These are phyloP conservation scores for Mythimna impura DNA, from an alignment of 2,888 invertebrate genomes.

Conservation along the genomic window DNA sequence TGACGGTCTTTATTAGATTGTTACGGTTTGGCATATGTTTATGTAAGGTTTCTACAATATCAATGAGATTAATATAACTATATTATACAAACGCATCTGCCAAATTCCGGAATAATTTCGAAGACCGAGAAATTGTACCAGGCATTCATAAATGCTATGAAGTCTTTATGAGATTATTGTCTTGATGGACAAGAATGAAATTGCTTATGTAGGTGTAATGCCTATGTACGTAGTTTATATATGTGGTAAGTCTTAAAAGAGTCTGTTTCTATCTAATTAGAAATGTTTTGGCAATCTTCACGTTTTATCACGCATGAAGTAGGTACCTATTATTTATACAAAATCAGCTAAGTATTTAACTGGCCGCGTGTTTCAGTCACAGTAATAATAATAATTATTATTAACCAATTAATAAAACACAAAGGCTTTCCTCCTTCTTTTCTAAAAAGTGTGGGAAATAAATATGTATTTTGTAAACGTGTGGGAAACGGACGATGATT, in stretches of 20 bases:
- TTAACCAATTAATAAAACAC: slow-evolving; percentile 20
- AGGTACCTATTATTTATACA: slow-evolving; percentile 25
- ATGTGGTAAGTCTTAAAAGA: slow-evolving; percentile 14
- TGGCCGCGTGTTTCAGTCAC: slow-evolving; percentile 8
- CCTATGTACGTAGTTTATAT: background rate
- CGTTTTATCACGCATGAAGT: slow-evolving; percentile 26
- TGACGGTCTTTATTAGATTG: slow-evolving; percentile 21
- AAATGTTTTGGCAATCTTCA: slow-evolving; percentile 49
- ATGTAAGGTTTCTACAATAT: background rate
- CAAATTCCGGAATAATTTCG: background rate
- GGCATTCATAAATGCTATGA: slow-evolving; percentile 13
- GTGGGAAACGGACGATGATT: background rate
- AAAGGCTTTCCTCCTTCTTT: slow-evolving; percentile 32
- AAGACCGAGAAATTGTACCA: slow-evolving; percentile 24
- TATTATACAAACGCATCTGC: background rate
- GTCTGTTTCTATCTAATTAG: slow-evolving; percentile 35
- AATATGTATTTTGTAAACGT: background rate
- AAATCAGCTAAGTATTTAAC: slow-evolving; percentile 21
- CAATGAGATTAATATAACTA: slow-evolving; percentile 1
- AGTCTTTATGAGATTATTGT: slow-evolving; percentile 20
- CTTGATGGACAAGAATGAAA: slow-evolving; percentile 1
- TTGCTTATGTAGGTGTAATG: slow-evolving; percentile 4
- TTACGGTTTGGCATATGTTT: slow-evolving; percentile 11
- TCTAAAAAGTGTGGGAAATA: background rate
- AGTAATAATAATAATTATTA: slow-evolving; percentile 16